Evolutionary conservation across 2,797 vertebrate genomes (phyloP).

Genomic region (Danionella dracula): DNA sequence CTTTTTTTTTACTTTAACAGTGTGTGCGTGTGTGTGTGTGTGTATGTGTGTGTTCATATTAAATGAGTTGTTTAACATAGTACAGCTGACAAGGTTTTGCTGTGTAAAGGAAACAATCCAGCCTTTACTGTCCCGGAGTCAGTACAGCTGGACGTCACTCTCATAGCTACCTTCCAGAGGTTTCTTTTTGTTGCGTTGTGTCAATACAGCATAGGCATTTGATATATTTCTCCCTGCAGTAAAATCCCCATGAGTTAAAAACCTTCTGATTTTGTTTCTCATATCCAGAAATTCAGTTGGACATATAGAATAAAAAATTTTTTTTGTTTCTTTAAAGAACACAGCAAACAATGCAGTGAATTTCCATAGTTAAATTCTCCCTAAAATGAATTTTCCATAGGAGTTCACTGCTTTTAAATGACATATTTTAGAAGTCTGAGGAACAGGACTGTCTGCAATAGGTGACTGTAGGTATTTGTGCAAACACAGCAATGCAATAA

Average conservation of each 20-base stretch:
- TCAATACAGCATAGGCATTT: background rate
- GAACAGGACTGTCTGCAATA: background rate
- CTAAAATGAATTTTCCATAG: too few species aligned
- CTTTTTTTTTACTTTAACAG: too few species aligned
- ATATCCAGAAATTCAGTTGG: too few species aligned
- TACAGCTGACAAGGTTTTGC: slow-evolving; percentile 27
- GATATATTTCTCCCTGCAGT: background rate
- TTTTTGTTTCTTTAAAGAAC: too few species aligned
- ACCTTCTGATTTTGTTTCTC: too few species aligned
- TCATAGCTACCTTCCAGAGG: slow-evolving; percentile 13
- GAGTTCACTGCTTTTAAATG: too few species aligned
- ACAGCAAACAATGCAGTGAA: too few species aligned
- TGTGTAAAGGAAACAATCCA: slow-evolving; percentile 28
- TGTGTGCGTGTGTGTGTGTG: too few species aligned
- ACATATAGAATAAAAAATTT: too few species aligned
- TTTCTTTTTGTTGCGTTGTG: slow-evolving; percentile 13
- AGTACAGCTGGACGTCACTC: slow-evolving; percentile 32
- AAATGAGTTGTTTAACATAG: background rate
- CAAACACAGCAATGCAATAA: background rate
- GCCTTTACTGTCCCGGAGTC: slow-evolving; percentile 20
- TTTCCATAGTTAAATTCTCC: too few species aligned
- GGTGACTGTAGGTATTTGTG: background rate
- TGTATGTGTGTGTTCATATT: too few species aligned
- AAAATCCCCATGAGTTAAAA: too few species aligned
- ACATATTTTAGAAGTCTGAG: background rate